Base-by-base conservation (phyloP, 1,140 invertebrate species). In the Melanaphis sacchari region DNA sequence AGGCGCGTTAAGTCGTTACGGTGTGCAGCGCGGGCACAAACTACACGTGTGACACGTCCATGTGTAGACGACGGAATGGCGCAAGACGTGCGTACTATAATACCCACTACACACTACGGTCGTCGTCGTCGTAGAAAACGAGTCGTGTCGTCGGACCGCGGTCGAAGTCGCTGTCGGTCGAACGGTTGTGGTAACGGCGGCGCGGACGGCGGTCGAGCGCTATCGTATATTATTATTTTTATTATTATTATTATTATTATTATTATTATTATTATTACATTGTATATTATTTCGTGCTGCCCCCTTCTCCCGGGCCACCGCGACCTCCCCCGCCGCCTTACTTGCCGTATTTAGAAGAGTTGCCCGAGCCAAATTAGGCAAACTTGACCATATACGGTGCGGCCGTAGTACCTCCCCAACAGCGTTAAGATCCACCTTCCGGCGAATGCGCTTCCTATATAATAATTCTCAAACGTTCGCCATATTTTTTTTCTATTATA, bases 311-410 rank as follows among this genome's bases (percentile, higher is more conserved):
- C 94, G 76, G 76, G 22, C 46, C n/a, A 22, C 43, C 93, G 91
- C 88, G 43, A n/a, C 9, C 46, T 88, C 93, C 41, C 76, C 90
- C 52, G 76, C 90, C 91, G 94, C 90, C 90, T 91, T 93, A 94
- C 93, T 93, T 95, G 94, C 95, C 95, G 94, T 95, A 95, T 95
- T 95, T 94, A 95, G 94, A 94, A 84, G 91, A 95, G 94, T 94
- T 94, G 94, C 94, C 94, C 94, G 94, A 94, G 95, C 95, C 94
- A 95, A 95, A 95, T 95, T 95, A 95, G 95, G 95, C 94, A 95
- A 95, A 94, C 94, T 95, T 95, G 94, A 94, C 94, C 95, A 94
- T 94, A 94, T 95, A 95, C 94, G 95, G 95, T 93, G 81, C 91
- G 91, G n/a, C 90, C 46, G 93, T 94, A 92, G 93, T 94, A 94